Evolutionary conservation across 2,797 vertebrate genomes (phyloP).

Genomic region (Selene dorsalis): DNA sequence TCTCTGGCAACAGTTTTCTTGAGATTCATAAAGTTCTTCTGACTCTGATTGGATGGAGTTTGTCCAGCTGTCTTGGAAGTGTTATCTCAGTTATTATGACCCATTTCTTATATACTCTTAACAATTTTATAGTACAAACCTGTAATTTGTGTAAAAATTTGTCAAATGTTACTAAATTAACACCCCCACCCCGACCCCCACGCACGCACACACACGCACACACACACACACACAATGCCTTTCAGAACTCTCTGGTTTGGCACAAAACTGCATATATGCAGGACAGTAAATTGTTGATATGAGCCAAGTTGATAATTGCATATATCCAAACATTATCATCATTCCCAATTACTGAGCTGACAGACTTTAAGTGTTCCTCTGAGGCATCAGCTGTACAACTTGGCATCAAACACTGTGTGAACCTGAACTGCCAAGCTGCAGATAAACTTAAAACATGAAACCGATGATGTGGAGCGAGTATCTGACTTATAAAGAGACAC

Average conservation of each 20-base stretch:
- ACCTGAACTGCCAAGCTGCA: conserved; percentile 33
- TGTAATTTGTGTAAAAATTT: conserved; percentile 5
- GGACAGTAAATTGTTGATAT: conserved; percentile 17
- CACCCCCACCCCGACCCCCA: no score
- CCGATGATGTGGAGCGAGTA: conserved; percentile 34
- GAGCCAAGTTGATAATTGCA: conserved; percentile 25
- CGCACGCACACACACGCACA: neutral
- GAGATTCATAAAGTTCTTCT: no score
- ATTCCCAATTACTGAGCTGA: conserved; percentile 22
- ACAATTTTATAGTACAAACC: neutral
- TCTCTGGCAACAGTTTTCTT: no score
- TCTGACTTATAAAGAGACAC: conserved; percentile 37
- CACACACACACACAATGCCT: neutral
- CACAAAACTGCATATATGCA: conserved; percentile 14
- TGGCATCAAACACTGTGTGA: conserved; percentile 24
- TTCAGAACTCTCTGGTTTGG: neutral
- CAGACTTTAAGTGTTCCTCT: conserved; percentile 38
- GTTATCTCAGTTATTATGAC: neutral
- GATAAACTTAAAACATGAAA: conserved; percentile 51
- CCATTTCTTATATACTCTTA: neutral
- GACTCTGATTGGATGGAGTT: neutral
- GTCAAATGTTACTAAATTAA: neutral
- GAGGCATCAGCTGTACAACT: conserved; percentile 29
- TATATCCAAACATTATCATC: conserved; percentile 17
- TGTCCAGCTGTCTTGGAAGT: neutral